These are phyloP conservation scores for Picathartes gymnocephalus DNA, from an alignment of 2,113 vertebrate species.

Conservation along the genomic window DNA sequence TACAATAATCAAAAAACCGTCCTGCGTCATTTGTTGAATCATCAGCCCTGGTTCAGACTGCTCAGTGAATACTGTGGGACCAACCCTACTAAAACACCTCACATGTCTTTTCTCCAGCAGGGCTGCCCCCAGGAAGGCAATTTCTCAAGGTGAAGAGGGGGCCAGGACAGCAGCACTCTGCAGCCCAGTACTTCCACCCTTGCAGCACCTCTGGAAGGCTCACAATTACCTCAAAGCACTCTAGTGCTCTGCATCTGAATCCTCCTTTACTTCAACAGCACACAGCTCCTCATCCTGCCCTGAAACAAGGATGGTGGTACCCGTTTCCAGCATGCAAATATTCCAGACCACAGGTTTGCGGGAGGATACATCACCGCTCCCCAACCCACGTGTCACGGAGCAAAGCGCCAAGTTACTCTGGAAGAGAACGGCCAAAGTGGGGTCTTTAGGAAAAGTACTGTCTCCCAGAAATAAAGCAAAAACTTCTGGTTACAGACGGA, in stretches of 20 bases:
- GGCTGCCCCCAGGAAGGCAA: neutral
- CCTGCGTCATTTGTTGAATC: neutral
- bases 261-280: neutral
- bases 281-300: neutral
- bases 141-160: fast-evolving
- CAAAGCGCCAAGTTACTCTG: neutral
- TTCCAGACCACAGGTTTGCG: neutral
- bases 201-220: neutral
- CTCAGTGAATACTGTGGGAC: neutral
- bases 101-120: neutral
- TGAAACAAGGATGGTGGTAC: neutral
- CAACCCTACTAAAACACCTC: neutral
- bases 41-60: neutral
- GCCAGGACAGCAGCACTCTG: neutral
- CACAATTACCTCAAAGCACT: neutral
- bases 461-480: neutral
- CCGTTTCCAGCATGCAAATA: neutral
- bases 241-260: fast-evolving
- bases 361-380: fast-evolving
- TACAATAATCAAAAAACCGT: neutral
- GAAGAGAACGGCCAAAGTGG: neutral
- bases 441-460: neutral
- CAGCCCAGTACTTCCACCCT: neutral
- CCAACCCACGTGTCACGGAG: neutral
- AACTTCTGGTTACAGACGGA: neutral